Evolutionary conservation across 1,140 invertebrate genomes (phyloP).

Genomic region (Magallana angulata): DNA sequence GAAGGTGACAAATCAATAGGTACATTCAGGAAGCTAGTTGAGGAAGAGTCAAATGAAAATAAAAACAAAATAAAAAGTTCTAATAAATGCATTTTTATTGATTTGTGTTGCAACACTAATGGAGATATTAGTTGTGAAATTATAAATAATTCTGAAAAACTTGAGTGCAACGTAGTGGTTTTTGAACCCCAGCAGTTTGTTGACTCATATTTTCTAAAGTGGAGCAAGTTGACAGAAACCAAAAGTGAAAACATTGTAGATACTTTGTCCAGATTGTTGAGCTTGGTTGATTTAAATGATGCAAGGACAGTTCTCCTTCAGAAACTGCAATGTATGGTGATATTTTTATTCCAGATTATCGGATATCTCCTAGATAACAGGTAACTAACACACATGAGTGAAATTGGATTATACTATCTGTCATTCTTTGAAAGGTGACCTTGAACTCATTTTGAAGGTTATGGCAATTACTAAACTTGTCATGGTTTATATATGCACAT

Average conservation of each 20-base stretch:
- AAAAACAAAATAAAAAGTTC: not conserved
- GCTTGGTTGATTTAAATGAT: not conserved
- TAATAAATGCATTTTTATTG: not conserved
- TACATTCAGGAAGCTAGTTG: not conserved
- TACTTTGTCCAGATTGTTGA: not conserved
- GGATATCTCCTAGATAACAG: slow-evolving; percentile 24
- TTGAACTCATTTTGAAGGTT: too few species aligned
- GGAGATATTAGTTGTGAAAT: slow-evolving; percentile 47
- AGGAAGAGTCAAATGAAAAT: not conserved
- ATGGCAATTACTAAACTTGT: too few species aligned
- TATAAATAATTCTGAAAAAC: not conserved
- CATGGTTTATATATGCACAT: too few species aligned
- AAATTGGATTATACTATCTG: too few species aligned
- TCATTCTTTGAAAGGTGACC: too few species aligned
- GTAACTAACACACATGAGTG: not conserved
- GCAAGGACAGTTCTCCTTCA: slow-evolving; percentile 11
- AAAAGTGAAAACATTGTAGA: slow-evolving; percentile 14
- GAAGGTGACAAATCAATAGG: slow-evolving; percentile 15
- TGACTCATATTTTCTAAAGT: slow-evolving; percentile 54
- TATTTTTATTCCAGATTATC: slow-evolving; percentile 20
- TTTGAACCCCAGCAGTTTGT: slow-evolving; percentile 55
- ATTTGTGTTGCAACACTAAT: not conserved
- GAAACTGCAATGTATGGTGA: not conserved
- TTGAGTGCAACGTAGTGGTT: slow-evolving; percentile 53
- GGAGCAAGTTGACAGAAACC: not conserved